Conservation (phyloP, 2,113 vertebrate species). For the Podarcis muralis region DNA sequence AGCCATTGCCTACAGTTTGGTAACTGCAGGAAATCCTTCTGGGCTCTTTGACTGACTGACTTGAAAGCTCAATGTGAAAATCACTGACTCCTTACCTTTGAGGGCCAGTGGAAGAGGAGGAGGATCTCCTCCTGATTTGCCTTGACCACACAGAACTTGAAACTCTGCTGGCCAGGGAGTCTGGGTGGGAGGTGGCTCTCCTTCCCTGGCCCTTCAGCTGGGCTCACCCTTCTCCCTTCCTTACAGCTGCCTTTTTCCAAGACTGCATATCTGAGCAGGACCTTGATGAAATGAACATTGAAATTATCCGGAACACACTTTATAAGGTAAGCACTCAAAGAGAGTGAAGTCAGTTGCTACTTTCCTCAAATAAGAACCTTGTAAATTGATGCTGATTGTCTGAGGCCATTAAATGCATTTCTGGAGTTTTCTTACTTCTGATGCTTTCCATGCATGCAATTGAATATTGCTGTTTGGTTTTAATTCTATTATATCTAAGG, state of each 20-base stretch:
- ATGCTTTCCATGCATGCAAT: too few relatives aligned
- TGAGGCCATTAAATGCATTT: background rate
- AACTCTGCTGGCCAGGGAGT: too few relatives aligned
- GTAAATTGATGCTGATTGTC: background rate
- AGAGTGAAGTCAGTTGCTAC: background rate
- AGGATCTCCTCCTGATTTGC: background rate
- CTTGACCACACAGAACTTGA: background rate
- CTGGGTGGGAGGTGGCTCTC: background rate
- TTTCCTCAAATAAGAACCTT: background rate
- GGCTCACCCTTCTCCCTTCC: constrained; percentile 42
- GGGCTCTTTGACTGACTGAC: background rate
- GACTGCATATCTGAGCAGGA: constrained; percentile 99
- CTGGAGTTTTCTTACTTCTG: too few relatives aligned
- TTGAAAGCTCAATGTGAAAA: background rate
- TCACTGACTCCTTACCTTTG: too few relatives aligned
- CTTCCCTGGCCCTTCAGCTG: background rate
- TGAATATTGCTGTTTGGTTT: too few relatives aligned
- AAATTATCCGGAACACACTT: constrained; percentile 97
- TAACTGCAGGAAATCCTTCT: background rate
- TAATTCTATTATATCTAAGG: too few relatives aligned
- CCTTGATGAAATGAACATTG: constrained; percentile 98
- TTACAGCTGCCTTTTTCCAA: constrained; percentile 96
- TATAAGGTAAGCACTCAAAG: constrained; percentile 86
- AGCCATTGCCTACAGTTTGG: too few relatives aligned
- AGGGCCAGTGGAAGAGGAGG: background rate